Evolutionary conservation across 2,113 vertebrate species (phyloP), one percentile per base, ranked within the genome.

Genomic region (Cheilinus undulatus): DNA sequence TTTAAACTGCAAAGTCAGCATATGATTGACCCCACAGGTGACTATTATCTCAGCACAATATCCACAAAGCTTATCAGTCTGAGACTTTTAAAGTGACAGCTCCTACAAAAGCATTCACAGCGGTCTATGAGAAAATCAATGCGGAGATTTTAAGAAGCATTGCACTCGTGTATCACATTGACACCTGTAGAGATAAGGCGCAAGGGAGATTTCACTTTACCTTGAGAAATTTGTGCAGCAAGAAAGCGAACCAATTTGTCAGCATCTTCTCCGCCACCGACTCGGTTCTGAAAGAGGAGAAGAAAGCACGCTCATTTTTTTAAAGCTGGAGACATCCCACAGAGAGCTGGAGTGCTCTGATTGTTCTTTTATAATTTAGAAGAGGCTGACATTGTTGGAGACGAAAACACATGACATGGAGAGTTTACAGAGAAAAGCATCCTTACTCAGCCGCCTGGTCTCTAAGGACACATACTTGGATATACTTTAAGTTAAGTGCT

Each of bases 231-330:
- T 95, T 96, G 91, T 98, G 96, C 4, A 98, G 94, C 19, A 98
- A 93, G 89, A 98, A 98, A 75, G 96, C 96, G 36, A 98, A 98
- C 97, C 97, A 98, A 82, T 98, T 97, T 7, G 96, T 98, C 91
- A 98, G 92, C 96, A 98, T 98, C 94, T 97, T 97, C 85, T 92
- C 91, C 24, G 91, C 89, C 75, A 92, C 91, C 1, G 91, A 92
- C 84, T 92, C 91, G 0, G 97, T 98, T 92, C 96, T 98, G 85
- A 56, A 80, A 76, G 85, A 77, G 73, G 78, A 76, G 73, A 80
- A 20, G 32, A 14, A 42, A 45, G 36, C 14, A 19, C 7, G 52
- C 26, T 80, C 69, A 36, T 82, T 82, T 83, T 74, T 85, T 69
- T 19, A n/a, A n/a, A 84, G 73, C 51, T 26, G 48, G 63, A 69